Conservation (phyloP, 2,888 invertebrate genomes). For the Marasmarcha lunaedactyla region DNA sequence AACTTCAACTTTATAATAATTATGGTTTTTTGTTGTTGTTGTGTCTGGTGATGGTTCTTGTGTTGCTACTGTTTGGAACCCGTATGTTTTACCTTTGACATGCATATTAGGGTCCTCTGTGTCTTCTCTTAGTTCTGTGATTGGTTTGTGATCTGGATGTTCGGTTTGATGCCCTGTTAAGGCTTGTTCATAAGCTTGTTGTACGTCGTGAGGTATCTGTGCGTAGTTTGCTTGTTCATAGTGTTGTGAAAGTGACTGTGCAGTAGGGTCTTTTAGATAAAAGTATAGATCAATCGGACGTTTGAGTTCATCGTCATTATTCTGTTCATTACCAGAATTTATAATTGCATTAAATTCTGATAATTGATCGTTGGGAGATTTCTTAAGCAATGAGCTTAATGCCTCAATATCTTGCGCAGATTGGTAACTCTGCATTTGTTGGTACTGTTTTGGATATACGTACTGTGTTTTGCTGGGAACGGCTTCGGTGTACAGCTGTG, state of each 20-base stretch:
- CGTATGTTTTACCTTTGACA: conserved; percentile 19
- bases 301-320: conserved; percentile 25
- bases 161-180: conserved; percentile 15
- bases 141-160: conserved; percentile 47
- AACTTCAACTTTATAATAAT: conserved; percentile 42
- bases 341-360: conserved; percentile 59
- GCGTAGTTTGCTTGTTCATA: conserved; percentile 27
- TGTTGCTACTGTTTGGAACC: conserved; percentile 22
- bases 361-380: conserved; percentile 58
- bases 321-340: conserved; percentile 18
- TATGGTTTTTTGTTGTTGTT: conserved; percentile 32
- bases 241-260: conserved; percentile 19
- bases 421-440: conserved; percentile 38
- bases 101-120: conserved; percentile 39
- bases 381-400: conserved; percentile 54
- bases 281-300: conserved; percentile 47
- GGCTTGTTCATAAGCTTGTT: conserved; percentile 25
- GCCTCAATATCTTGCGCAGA: conserved; percentile 47
- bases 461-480: conserved; percentile 35
- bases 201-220: conserved; percentile 28
- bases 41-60: conserved; percentile 22
- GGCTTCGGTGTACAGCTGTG: conserved; percentile 32
- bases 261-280: conserved; percentile 36
- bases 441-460: conserved; percentile 40
- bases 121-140: conserved; percentile 53